Conservation (phyloP, 2,888 invertebrate species). For the Hylaea fasciaria region DNA sequence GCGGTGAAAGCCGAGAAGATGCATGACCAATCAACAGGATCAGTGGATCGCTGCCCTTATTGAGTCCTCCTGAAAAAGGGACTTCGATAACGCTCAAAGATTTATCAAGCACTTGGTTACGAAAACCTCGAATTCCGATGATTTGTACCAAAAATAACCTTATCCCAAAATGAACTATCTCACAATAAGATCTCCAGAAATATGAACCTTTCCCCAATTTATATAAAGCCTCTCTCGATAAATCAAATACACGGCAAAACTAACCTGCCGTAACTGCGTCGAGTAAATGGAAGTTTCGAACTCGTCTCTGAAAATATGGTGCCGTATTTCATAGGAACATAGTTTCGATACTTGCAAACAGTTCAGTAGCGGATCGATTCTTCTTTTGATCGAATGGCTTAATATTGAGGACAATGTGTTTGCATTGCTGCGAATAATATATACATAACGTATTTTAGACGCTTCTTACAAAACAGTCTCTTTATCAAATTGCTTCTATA, state of each 20-base stretch:
- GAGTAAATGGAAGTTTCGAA: conserved; percentile 25
- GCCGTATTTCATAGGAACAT: conserved; percentile 45
- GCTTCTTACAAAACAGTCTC: background rate
- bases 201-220: conserved; percentile 1
- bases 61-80: too few relatives aligned
- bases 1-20: too few relatives aligned
- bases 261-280: conserved; percentile 17
- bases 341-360: conserved; percentile 39
- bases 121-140: too few relatives aligned
- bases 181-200: too few relatives aligned
- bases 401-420: background rate
- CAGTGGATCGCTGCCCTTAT: too few relatives aligned
- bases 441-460: background rate
- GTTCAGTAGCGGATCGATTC: conserved; percentile 3
- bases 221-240: conserved; percentile 9
- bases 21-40: too few relatives aligned
- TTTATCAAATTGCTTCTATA: background rate
- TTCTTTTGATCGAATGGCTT: background rate
- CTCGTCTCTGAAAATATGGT: conserved; percentile 35
- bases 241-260: conserved; percentile 15
- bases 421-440: conserved; percentile 1
- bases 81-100: too few relatives aligned
- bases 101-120: too few relatives aligned
- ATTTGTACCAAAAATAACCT: too few relatives aligned
- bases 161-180: too few relatives aligned